Evolutionary conservation across 2,797 vertebrate genomes (phyloP).

Genomic region (Crocodylus rhombifer): DNA sequence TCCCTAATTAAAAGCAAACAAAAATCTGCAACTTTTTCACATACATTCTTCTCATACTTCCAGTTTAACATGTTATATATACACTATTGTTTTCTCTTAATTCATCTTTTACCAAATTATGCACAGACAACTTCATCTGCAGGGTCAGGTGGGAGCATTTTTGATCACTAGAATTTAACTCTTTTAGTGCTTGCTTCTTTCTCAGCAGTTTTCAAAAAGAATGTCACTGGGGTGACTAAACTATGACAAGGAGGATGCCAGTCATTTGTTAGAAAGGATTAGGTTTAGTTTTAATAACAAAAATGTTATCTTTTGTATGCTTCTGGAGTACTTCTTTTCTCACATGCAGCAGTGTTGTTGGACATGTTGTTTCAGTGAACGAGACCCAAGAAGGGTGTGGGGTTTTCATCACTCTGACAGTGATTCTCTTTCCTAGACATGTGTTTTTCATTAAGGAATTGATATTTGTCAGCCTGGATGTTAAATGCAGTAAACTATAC

Average conservation of each 20-base stretch:
- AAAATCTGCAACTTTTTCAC: constrained; percentile 71
- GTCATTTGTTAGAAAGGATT: neutral
- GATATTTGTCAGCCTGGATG: constrained; percentile 48
- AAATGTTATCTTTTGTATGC: neutral
- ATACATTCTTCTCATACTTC: constrained; percentile 79
- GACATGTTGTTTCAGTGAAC: constrained; percentile 42
- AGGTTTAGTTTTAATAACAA: constrained; percentile 29
- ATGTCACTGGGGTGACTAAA: neutral
- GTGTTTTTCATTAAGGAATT: constrained; percentile 62
- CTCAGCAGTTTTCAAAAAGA: neutral
- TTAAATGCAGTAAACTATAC: constrained; percentile 25
- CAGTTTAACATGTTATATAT: constrained; percentile 58
- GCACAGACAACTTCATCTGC: constrained; percentile 67
- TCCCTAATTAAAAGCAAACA: constrained; percentile 84
- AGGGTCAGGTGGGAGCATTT: constrained; percentile 49
- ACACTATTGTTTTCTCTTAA: constrained; percentile 61
- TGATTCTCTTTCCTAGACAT: constrained; percentile 34
- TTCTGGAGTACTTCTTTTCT: constrained; percentile 34
- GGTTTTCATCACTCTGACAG: constrained; percentile 52
- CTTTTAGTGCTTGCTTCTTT: constrained; percentile 35
- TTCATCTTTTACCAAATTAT: constrained; percentile 58
- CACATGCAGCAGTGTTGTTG: constrained; percentile 49
- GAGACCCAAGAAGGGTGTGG: constrained; percentile 59
- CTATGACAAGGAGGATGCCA: neutral
- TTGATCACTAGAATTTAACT: constrained; percentile 61